A percentile compares a stretch with the other conserved stretches of the same genome.
Evolutionary conservation across 2,113 vertebrate genomes (phyloP).

Genomic region (Myodes glareolus): DNA sequence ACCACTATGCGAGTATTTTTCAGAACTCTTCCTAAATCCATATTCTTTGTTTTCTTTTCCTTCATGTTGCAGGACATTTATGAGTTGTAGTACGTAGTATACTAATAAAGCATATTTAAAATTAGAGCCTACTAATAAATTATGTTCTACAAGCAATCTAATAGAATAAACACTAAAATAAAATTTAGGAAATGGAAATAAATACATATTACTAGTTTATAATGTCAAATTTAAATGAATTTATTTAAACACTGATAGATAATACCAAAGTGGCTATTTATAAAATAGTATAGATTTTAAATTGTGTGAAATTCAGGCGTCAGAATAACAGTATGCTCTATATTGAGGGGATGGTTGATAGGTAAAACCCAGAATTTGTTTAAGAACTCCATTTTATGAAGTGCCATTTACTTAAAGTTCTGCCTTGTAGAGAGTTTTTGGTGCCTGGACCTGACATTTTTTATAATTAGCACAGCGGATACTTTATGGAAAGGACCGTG

Average conservation of each 20-base stretch:
- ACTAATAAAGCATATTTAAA: slow-evolving; percentile 31
- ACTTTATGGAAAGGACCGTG: slow-evolving; percentile 53
- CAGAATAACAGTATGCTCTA: slow-evolving; percentile 40
- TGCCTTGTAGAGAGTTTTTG: slow-evolving; percentile 33
- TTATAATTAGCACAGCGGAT: slow-evolving; percentile 66
- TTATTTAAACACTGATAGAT: not conserved
- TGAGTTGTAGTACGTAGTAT: not conserved
- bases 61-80: not conserved
- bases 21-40: not conserved
- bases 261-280: slow-evolving; percentile 19
- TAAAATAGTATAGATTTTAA: not conserved
- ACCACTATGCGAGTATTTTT: not conserved
- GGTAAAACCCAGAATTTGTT: slow-evolving; percentile 36
- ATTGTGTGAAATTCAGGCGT: not conserved
- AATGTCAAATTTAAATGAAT: slow-evolving; percentile 31
- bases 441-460: slow-evolving; percentile 55
- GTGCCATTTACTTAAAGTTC: slow-evolving; percentile 36
- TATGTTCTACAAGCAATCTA: not conserved
- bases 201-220: not conserved
- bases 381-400: slow-evolving; percentile 43
- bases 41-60: slow-evolving; percentile 2
- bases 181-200: not conserved
- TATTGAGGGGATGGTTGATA: not conserved
- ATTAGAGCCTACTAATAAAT: not conserved
- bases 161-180: slow-evolving; percentile 27